Base-by-base conservation (phyloP, 2,113 vertebrate species). In the Pterocles gutturalis region DNA sequence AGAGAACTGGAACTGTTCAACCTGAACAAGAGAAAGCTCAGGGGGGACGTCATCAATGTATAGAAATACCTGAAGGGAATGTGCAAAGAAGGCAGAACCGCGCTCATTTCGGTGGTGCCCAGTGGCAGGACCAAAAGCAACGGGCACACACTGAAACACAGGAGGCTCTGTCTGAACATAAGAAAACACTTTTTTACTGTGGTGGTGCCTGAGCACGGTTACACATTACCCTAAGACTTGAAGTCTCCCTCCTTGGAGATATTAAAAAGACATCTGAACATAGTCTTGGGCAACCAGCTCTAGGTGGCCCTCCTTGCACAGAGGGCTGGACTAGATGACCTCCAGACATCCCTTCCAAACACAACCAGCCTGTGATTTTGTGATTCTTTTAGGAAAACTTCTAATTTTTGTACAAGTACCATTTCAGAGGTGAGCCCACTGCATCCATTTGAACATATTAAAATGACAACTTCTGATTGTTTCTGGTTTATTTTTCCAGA, bases 251-350 rank as follows among this genome's bases (percentile, higher is more conserved):
- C 26, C 33, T n/a, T 48, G 13, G 25, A 55, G 8, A 83, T 43
- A 86, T 3, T 79, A 6, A 51, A 57, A 90, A 88, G 17, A 4
- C 19, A 33, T 57, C 36, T 38, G 13, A 16, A 33, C 13, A 61
- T 0, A 0, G 25, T 33, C 24, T 36, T 82, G n/a, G 10, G 25
- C 16, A 58, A 28, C 6, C 10, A 25, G 4, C 4, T 61, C 7
- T n/a, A 65, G 14, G 6, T 14, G 4, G 7, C 5, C 24, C 12
- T 62, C 18, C n/a, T 24, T 75, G 22, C 1, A 5, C 5, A 34
- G 29, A 1, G 3, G 2, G 3, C 31, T 79, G 18, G 51, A 76
- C 17, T 2, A 71, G 36, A 18, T 64, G 28, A 61, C 3, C 2
- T 43, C 16, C 17, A 46, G 48, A 83, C 7, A 3, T 36, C 10